phyloP scores from a whole-genome alignment of 2,888 invertebrate genomes.

The Thysanoteuthis rhombus region DNA sequence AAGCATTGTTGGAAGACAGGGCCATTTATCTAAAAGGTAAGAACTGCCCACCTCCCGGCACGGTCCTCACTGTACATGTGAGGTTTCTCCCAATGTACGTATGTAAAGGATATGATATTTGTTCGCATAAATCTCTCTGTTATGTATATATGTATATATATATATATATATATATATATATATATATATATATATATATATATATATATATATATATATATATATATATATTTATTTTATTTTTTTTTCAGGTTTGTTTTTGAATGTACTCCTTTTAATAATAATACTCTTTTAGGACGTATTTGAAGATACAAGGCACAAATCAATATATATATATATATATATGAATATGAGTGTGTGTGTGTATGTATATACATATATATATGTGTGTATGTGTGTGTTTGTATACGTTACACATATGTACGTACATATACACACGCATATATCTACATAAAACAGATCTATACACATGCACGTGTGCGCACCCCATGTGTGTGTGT shows the following conservation, averaged over 20 bases:
- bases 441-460: no score
- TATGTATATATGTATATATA: not conserved
- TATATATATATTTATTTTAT: not conserved
- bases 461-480: not conserved
- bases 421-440: not conserved
- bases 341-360: not conserved
- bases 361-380: not conserved
- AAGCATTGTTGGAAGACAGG: no score
- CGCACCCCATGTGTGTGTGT: not conserved
- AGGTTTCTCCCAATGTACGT: no score
- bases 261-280: no score
- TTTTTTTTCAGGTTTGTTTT: no score
- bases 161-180: not conserved
- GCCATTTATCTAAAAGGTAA: no score
- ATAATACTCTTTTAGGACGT: no score
- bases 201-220: not conserved
- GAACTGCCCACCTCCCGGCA: no score
- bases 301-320: not conserved
- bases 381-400: not conserved
- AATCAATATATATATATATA: not conserved
- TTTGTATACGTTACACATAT: no score
- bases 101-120: no score
- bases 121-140: not conserved
- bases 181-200: not conserved
- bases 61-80: no score